Base-by-base conservation (phyloP, 2,888 invertebrate species). In the Spisula subtruncata region DNA sequence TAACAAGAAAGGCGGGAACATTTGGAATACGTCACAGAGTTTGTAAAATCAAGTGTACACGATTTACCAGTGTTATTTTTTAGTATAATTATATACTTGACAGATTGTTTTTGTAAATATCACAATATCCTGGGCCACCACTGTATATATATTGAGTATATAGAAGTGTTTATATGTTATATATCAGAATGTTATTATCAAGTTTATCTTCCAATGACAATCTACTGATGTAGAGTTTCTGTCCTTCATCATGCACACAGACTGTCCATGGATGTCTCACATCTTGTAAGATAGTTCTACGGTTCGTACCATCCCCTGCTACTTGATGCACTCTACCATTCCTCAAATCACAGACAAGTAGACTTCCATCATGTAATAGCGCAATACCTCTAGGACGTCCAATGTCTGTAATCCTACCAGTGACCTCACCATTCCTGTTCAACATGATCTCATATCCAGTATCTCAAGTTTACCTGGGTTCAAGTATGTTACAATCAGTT, bases 151-250 rank as follows among this genome's bases (percentile, higher is more conserved):
- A 41, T 41, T 41, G 41, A 41, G 41, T 41, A 41, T 41, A 41
- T 41, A 8, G 4, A 41, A 5, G 41, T 41, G 56, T 56, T 56
- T 20, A 14, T 56, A 56, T 56, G 18, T 56, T 56, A 56, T 20
- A 56, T 20, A 56, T n/a, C 56, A 56, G 20, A 5, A 51, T 32
- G 41, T 79, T 79, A 2, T 32, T 79, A 25, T 79, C 41, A 41
- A 8, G 41, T 6, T 29, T 29, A 18, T 56, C 56, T 56, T 56
- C 56, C 6, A 6, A 18, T n/a, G 20, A 20, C 16, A 18, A 4
- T 56, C 56, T 81, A 41, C 81, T 81, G n/a, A 51, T 41, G 41
- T 51, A 81, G 35, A 46, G 29, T 81, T 48, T 51, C 12, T n/a
- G n/a, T 46, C 48, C 29, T 25, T 0, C 25, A 20, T 48, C 51